Conservation (phyloP, 2,113 vertebrate genomes). For the Apaloderma vittatum region DNA sequence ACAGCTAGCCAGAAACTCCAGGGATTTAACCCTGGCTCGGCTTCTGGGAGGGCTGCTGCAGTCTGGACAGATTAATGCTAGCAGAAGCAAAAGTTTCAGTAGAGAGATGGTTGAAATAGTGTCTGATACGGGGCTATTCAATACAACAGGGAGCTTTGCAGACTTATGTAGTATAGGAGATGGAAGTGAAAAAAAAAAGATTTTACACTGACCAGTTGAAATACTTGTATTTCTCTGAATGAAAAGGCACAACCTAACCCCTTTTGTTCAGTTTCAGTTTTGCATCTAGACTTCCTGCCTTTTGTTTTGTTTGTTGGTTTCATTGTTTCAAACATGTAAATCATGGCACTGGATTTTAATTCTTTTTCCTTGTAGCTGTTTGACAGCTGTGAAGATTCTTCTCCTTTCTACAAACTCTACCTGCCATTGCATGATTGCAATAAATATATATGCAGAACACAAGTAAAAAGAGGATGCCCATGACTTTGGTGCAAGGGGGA, state of each 20-base stretch:
- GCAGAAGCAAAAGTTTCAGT: background rate
- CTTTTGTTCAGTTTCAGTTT: background rate
- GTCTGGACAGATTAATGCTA: background rate
- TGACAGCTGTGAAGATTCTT: background rate
- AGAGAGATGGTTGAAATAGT: background rate
- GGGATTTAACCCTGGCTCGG: background rate
- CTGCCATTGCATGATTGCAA: background rate
- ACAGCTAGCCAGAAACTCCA: background rate
- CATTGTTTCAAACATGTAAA: background rate
- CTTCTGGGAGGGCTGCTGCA: background rate
- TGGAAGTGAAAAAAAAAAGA: background rate
- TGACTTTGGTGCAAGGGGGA: background rate
- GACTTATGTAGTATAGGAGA: background rate
- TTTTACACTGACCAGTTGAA: background rate
- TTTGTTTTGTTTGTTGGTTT: background rate
- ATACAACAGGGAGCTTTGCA: background rate
- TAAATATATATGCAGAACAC: background rate
- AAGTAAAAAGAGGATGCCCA: background rate
- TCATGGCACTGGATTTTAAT: background rate
- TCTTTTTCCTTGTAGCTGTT: background rate
- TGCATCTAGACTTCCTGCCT: background rate
- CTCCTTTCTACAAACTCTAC: background rate
- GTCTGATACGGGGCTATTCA: background rate
- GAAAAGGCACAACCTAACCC: background rate
- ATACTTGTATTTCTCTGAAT: background rate